Conservation (phyloP, 2,797 vertebrate species). For the Takifugu rubripes region DNA sequence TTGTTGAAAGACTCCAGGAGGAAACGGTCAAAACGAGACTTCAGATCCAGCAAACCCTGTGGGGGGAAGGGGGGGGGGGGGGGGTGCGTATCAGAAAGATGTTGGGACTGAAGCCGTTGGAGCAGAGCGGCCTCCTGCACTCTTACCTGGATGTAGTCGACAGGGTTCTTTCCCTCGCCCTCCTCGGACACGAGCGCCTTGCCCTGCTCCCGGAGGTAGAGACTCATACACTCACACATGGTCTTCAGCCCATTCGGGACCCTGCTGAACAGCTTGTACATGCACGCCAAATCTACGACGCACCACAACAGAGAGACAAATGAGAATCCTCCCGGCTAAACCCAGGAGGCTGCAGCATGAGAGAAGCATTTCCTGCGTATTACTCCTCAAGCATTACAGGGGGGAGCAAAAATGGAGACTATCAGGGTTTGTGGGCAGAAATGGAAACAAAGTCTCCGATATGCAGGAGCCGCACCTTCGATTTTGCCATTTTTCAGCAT, state of each 20-base stretch:
- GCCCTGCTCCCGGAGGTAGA: conserved; percentile 93
- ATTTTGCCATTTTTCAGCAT: conserved; percentile 98
- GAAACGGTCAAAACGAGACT: conserved; percentile 96
- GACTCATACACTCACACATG: conserved; percentile 98
- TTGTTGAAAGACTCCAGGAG: conserved; percentile 97
- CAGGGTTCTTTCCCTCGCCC: conserved; percentile 96
- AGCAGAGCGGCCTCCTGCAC: not conserved
- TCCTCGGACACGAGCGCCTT: conserved; percentile 97
- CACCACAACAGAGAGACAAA: conserved; percentile 16
- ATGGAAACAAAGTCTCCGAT: not conserved
- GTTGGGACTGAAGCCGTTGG: not conserved
- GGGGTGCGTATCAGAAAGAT: too few relatives aligned
- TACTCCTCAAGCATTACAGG: too few relatives aligned
- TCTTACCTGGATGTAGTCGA: conserved; percentile 94
- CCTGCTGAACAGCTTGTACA: conserved; percentile 97
- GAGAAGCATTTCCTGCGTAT: too few relatives aligned
- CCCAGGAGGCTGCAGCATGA: conserved; percentile 1
- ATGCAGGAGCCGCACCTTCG: conserved; percentile 76
- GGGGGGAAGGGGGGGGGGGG: not conserved
- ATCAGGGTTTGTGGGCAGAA: conserved; percentile 6
- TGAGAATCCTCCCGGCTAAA: conserved; percentile 1
- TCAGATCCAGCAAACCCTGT: conserved; percentile 95
- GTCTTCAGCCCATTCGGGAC: conserved; percentile 97
- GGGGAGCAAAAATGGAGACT: too few relatives aligned
- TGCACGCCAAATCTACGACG: conserved; percentile 89